A percentile compares a stretch with the other conserved stretches of the same genome.
Conservation (phyloP, 2,113 vertebrate species). For the Oncorhynchus keta region DNA sequence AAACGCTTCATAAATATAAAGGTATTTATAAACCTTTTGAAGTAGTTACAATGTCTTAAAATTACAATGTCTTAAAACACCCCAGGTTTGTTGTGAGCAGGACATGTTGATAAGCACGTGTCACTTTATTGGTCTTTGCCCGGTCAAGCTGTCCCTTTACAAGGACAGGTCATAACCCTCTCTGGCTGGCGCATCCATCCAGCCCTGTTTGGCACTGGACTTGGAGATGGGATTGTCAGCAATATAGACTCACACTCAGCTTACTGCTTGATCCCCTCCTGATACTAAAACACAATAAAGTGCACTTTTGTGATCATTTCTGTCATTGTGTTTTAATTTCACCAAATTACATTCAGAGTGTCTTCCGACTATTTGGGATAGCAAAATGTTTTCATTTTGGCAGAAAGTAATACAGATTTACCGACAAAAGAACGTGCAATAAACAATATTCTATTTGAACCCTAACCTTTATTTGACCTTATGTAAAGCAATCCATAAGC, state of each 20-base stretch:
- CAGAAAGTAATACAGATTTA: no score
- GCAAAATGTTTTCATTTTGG: no score
- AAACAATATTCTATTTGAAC: not conserved
- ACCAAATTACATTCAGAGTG: not conserved
- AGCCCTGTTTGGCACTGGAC: not conserved
- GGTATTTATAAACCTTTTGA: not conserved
- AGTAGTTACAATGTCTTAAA: not conserved
- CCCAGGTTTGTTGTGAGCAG: not conserved
- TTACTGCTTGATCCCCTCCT: not conserved
- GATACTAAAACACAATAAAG: not conserved
- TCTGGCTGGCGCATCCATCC: not conserved
- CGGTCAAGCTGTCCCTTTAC: not conserved
- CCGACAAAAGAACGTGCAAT: not conserved
- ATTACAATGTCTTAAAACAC: not conserved
- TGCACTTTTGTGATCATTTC: no score
- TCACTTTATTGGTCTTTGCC: not conserved
- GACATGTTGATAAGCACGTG: slow-evolving; percentile 7
- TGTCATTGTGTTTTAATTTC: no score
- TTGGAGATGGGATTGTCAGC: not conserved
- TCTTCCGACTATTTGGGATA: not conserved
- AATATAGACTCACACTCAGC: not conserved
- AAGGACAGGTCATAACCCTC: slow-evolving; percentile 53
- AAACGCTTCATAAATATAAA: no score
- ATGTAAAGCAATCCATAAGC: no score
- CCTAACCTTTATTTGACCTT: no score